A percentile compares a stretch with the other conserved stretches of the same genome.
These are phyloP conservation scores for Lumbricus terrestris DNA, from an alignment of 2,888 invertebrate genomes.

Conservation along the genomic window DNA sequence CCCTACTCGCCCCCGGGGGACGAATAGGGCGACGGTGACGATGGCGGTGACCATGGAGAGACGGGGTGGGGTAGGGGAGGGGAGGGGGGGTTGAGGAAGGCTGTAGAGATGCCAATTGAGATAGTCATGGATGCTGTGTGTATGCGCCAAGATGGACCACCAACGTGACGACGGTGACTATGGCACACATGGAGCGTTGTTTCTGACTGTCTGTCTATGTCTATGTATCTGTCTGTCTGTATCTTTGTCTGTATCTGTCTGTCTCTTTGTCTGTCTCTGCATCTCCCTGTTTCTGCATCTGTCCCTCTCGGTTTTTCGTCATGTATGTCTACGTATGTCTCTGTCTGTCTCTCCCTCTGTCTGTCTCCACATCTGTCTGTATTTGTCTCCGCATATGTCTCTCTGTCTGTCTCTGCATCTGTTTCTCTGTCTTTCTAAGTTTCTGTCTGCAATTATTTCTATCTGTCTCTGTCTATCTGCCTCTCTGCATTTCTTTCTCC, in stretches of 20 bases:
- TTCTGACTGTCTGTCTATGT: not conserved
- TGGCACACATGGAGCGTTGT: not conserved
- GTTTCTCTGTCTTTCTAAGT: not conserved
- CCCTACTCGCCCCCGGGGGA: not conserved
- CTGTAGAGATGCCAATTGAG: constrained; percentile 11
- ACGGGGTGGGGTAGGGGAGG: too few species aligned
- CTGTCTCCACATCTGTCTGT: not conserved
- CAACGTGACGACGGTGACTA: not conserved
- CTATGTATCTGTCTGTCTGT: not conserved
- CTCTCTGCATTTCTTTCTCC: not conserved
- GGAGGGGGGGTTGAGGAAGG: not conserved
- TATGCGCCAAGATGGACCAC: not conserved
- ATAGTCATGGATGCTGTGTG: constrained; percentile 3
- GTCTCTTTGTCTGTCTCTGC: not conserved
- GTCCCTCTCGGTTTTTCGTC: not conserved
- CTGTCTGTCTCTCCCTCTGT: not conserved
- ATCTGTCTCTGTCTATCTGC: not conserved
- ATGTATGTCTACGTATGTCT: not conserved
- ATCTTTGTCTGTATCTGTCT: not conserved
- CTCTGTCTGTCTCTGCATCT: not conserved
- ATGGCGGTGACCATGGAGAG: not conserved
- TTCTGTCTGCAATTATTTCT: not conserved
- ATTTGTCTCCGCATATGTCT: not conserved
- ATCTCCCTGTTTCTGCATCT: not conserved
- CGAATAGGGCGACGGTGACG: not conserved